Conservation (phyloP, 2,888 invertebrate genomes). For the Napeogenes sylphis region DNA sequence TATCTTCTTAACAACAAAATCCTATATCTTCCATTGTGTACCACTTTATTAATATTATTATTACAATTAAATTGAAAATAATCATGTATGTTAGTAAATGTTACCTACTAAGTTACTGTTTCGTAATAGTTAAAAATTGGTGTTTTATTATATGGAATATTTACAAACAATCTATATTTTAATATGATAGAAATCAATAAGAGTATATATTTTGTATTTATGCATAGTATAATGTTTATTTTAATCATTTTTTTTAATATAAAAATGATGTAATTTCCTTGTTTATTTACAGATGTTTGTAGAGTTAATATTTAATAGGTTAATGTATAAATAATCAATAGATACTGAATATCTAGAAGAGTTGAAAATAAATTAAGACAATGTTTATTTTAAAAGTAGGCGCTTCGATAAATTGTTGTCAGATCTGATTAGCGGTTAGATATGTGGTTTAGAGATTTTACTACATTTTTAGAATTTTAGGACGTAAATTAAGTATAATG, state of each 20-base stretch:
- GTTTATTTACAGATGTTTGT: background rate
- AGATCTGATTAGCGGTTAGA: constrained; percentile 54
- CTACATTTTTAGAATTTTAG: constrained; percentile 56
- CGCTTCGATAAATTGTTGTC: constrained; percentile 36
- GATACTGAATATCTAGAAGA: constrained; percentile 12
- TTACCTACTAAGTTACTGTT: background rate
- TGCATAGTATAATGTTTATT: too few relatives aligned
- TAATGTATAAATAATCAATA: constrained; percentile 7
- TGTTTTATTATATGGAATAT: background rate
- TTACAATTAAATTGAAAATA: background rate
- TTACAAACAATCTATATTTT: too few relatives aligned
- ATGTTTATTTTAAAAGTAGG: constrained; percentile 18
- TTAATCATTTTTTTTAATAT: too few relatives aligned
- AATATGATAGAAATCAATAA: too few relatives aligned
- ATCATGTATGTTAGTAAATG: too few relatives aligned
- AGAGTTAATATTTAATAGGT: background rate
- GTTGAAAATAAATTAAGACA: constrained; percentile 16
- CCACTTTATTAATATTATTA: background rate
- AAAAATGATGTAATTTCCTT: too few relatives aligned
- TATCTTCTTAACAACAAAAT: background rate
- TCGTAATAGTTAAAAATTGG: background rate
- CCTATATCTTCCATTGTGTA: background rate
- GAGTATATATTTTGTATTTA: too few relatives aligned
- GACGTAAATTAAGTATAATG: constrained; percentile 36
- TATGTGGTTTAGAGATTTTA: constrained; percentile 64